Conservation (phyloP, 2,888 invertebrate genomes). For the Elaeidobius kamerunicus region DNA sequence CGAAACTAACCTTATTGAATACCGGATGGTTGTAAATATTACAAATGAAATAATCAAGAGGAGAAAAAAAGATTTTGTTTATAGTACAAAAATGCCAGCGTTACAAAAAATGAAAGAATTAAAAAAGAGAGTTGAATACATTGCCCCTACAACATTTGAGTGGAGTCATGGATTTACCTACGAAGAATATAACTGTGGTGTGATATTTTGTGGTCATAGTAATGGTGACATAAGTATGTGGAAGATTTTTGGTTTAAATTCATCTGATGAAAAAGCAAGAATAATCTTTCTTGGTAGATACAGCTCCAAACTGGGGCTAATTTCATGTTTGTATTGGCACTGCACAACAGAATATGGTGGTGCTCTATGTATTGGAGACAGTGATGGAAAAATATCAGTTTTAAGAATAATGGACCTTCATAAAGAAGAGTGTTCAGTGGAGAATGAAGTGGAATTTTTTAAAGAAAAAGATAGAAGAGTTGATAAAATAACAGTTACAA, state of each 20-base stretch:
- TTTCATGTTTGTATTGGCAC: slow-evolving; percentile 42
- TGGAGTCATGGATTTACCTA: slow-evolving; percentile 42
- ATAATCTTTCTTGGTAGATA: slow-evolving; percentile 38
- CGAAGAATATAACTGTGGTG: slow-evolving; percentile 33
- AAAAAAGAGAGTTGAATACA: slow-evolving; percentile 37
- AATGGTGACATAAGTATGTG: slow-evolving; percentile 43
- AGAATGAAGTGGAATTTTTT: slow-evolving; percentile 36
- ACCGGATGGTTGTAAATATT: slow-evolving; percentile 39
- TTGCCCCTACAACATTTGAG: slow-evolving; percentile 43
- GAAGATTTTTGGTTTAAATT: slow-evolving; percentile 36
- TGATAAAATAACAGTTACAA: slow-evolving; percentile 40
- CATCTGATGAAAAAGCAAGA: neutral
- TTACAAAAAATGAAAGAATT: slow-evolving; percentile 37
- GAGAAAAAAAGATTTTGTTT: slow-evolving; percentile 36
- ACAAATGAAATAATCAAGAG: slow-evolving; percentile 38
- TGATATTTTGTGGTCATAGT: slow-evolving; percentile 43
- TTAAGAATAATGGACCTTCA: slow-evolving; percentile 38
- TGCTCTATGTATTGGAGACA: slow-evolving; percentile 41
- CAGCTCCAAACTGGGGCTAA: slow-evolving; percentile 36
- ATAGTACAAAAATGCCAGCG: slow-evolving; percentile 29
- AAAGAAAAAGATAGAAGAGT: slow-evolving; percentile 38
- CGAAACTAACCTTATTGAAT: slow-evolving; percentile 38
- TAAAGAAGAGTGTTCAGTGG: slow-evolving; percentile 32
- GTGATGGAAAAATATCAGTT: slow-evolving; percentile 40
- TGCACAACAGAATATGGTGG: slow-evolving; percentile 37